phyloP scores from a whole-genome alignment of 2,797 vertebrate genomes.

The Anguilla obscura region DNA sequence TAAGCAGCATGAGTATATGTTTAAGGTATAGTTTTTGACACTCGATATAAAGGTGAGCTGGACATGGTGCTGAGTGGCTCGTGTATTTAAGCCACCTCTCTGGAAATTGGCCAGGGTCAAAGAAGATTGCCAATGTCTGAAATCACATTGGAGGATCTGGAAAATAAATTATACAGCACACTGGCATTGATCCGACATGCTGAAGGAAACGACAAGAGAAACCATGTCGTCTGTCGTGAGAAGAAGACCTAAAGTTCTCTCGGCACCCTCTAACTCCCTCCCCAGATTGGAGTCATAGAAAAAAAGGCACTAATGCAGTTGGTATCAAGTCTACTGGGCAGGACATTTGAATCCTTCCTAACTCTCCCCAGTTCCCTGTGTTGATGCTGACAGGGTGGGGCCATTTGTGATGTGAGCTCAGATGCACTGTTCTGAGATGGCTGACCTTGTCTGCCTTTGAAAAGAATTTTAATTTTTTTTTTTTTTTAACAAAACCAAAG shows the following conservation, averaged over 20 bases:
- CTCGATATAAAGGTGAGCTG: background rate
- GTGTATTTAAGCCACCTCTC: background rate
- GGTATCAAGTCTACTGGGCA: background rate
- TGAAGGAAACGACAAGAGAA: background rate
- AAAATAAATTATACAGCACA: conserved; percentile 2
- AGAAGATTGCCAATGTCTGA: background rate
- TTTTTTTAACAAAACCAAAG: background rate
- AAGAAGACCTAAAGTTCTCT: background rate
- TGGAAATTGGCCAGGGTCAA: background rate
- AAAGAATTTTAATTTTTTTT: no score
- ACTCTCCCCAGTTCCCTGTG: background rate
- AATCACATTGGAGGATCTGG: background rate
- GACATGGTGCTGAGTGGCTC: no score
- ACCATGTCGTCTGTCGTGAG: background rate
- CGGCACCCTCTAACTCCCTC: background rate
- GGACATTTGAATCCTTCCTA: background rate
- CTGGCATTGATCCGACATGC: conserved; percentile 8
- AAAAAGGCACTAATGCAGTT: background rate
- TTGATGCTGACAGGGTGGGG: background rate
- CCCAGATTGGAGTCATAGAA: background rate
- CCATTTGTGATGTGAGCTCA: background rate
- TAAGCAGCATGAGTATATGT: background rate
- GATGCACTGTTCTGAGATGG: background rate
- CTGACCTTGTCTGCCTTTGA: background rate
- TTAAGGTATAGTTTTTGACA: background rate